Base-by-base conservation (phyloP, 2,113 vertebrate species). In the Falcunculus frontatus region DNA sequence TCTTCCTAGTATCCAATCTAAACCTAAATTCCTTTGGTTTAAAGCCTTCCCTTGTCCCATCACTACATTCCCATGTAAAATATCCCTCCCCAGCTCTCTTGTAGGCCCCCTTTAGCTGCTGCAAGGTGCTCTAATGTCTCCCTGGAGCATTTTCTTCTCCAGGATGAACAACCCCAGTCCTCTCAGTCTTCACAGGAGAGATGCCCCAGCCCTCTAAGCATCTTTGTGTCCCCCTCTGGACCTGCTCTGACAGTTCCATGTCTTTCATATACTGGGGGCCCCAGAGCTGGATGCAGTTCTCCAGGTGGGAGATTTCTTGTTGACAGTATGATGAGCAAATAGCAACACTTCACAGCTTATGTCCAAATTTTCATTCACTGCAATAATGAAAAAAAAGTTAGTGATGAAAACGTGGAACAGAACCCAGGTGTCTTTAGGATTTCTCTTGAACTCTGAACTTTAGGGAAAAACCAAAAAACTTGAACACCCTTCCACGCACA, bases 401-500 rank as follows among this genome's bases (percentile, higher is more conserved):
- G n/a, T 29, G 17, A 49, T 2, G 46, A 69, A 68, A 80, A 21
- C 6, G 3, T 25, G 37, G 29, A 72, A 14, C 4, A 37, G 22
- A 44, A 49, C 17, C 3, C 32, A 47, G 7, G 2, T 50, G 10
- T 64, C 21, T 83, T 67, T 37, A 49, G 20, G 46, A 59, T 7
- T 74, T 89, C 16, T 67, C 15, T 19, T 76, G 37, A 64, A 53
- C 30, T 80, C n/a, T 11, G 2, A 83, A 50, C 4, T 35, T 39
- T 4, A 25, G 27, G 7, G 14, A 22, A 50, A 53, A 1, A 0
- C 10, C 32, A 30, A 17, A 26, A 65, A 15, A 20, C 25, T 27
- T 41, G 17, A 62, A 44, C 17, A 16, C 2, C 1, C 14, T 3
- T 90, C 25, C 11, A 21, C 0, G 0, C 6, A 33, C 7, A 14